Evolutionary conservation across 2,888 invertebrate genomes (phyloP).

Genomic region (Blera fallax): DNA sequence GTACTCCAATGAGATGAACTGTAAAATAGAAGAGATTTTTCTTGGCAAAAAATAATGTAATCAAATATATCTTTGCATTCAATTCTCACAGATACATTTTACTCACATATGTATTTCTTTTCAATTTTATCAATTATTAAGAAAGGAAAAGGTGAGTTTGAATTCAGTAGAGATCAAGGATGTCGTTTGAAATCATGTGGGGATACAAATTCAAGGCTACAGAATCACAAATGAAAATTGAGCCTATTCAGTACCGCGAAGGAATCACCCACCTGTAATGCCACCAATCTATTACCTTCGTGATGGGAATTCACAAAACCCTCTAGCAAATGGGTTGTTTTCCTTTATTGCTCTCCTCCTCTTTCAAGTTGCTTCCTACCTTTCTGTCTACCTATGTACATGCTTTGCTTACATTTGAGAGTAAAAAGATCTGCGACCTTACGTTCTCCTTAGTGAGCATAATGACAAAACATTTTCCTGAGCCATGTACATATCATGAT

Average conservation of each 20-base stretch:
- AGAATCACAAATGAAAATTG: background rate
- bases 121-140: background rate
- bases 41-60: too few relatives aligned
- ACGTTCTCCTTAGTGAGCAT: background rate
- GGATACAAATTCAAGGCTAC: background rate
- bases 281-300: conserved; percentile 2
- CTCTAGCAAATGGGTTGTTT: conserved; percentile 4
- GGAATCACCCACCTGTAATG: conserved; percentile 28
- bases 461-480: conserved; percentile 25
- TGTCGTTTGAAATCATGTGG: background rate
- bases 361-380: background rate
- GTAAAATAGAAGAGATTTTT: too few relatives aligned
- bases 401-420: conserved; percentile 15
- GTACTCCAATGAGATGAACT: too few relatives aligned
- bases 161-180: background rate
- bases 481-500: conserved; percentile 19
- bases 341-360: background rate
- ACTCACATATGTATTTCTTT: background rate
- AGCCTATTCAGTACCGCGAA: background rate
- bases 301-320: conserved; percentile 22
- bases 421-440: conserved; percentile 14
- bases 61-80: too few relatives aligned
- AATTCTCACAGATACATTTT: too few relatives aligned
- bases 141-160: background rate
- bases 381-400: background rate